phyloP scores from a whole-genome alignment of 1,140 invertebrate genomes.

The Streblospio benedicti region DNA sequence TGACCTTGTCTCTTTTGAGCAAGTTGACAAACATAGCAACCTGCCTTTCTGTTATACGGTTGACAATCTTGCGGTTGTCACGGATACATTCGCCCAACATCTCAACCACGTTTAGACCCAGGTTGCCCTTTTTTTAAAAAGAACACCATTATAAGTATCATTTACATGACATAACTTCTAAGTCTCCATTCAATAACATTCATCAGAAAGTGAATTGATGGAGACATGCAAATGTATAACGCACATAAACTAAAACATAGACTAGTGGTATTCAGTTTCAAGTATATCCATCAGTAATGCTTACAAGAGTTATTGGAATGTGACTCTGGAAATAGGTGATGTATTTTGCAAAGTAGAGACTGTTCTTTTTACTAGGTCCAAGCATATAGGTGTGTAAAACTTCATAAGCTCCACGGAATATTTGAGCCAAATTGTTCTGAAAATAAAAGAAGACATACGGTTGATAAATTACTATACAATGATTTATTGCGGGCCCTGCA shows the following conservation, averaged over 20 bases:
- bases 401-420: conserved; percentile 41
- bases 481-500: too few relatives aligned
- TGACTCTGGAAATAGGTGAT: conserved; percentile 16
- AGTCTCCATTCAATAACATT: too few relatives aligned
- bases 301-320: conserved; percentile 12
- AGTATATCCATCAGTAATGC: too few relatives aligned
- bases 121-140: conserved; percentile 33
- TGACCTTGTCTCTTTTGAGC: conserved; percentile 36
- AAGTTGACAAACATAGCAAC: conserved; percentile 36
- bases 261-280: too few relatives aligned
- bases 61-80: conserved; percentile 42
- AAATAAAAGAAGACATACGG: too few relatives aligned
- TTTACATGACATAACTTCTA: too few relatives aligned
- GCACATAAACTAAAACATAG: too few relatives aligned
- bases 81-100: conserved; percentile 45
- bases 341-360: conserved; percentile 19
- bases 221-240: too few relatives aligned
- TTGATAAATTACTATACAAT: too few relatives aligned
- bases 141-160: too few relatives aligned
- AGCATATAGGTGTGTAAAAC: conserved; percentile 45
- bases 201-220: too few relatives aligned
- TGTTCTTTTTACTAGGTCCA: conserved; percentile 20
- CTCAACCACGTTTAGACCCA: conserved; percentile 43
- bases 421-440: too few relatives aligned
- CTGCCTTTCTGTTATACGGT: conserved; percentile 34